Evolutionary conservation across 2,888 invertebrate species (phyloP).

Genomic region (Cepaea hortensis): DNA sequence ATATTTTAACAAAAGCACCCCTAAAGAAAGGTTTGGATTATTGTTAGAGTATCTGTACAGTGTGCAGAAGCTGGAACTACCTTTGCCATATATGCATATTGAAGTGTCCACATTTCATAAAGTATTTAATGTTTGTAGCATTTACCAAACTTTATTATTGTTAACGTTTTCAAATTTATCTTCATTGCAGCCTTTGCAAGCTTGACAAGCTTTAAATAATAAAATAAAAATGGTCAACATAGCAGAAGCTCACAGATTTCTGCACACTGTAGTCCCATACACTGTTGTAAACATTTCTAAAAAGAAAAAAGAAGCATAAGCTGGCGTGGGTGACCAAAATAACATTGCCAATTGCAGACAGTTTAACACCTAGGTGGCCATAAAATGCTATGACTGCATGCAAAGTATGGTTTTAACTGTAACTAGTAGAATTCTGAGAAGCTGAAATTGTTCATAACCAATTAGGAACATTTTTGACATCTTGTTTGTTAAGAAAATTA

Average conservation of each 20-base stretch:
- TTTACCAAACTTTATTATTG: too few relatives aligned
- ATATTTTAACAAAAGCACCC: constrained; percentile 28
- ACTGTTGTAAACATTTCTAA: not conserved
- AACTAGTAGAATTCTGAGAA: not conserved
- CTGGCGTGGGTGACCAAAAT: not conserved
- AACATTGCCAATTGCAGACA: not conserved
- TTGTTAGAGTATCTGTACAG: not conserved
- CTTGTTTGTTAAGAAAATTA: too few relatives aligned
- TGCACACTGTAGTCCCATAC: not conserved
- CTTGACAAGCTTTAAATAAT: too few relatives aligned
- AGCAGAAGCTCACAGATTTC: not conserved
- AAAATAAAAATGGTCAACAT: too few relatives aligned
- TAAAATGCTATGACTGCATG: not conserved
- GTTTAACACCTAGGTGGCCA: not conserved
- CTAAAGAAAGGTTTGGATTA: constrained; percentile 16
- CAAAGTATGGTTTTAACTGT: not conserved
- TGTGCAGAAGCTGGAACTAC: not conserved
- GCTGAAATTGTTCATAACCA: too few relatives aligned
- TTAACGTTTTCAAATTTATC: too few relatives aligned
- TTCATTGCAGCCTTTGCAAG: too few relatives aligned
- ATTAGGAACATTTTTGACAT: too few relatives aligned
- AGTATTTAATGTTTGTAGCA: too few relatives aligned
- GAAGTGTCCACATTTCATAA: too few relatives aligned
- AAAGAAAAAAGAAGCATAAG: constrained; percentile 1
- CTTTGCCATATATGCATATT: not conserved